Evolutionary conservation across 1,140 invertebrate genomes (phyloP).

Genomic region (Drosophila kohkoa): DNA sequence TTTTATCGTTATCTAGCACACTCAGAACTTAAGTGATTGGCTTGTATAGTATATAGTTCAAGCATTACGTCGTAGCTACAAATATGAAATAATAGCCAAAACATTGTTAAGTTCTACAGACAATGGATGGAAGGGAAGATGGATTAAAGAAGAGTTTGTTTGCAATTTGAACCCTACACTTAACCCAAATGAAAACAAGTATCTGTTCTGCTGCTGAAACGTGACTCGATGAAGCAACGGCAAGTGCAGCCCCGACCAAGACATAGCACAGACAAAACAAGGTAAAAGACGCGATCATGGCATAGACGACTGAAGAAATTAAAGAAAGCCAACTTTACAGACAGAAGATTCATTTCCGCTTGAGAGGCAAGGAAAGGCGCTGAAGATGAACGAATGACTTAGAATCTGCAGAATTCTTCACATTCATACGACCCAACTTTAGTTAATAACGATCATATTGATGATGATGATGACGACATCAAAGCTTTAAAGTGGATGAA

Average conservation of each 20-base stretch:
- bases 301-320: slow-evolving; percentile 21
- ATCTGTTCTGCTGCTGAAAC: slow-evolving; percentile 43
- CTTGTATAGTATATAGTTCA: slow-evolving; percentile 13
- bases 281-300: not conserved
- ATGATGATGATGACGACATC: slow-evolving; percentile 1
- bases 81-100: slow-evolving; percentile 37
- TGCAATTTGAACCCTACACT: slow-evolving; percentile 49
- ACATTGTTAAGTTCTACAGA: slow-evolving; percentile 45
- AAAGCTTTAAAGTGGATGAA: slow-evolving; percentile 26
- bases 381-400: slow-evolving; percentile 76
- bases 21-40: slow-evolving; percentile 5
- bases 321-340: slow-evolving; percentile 43
- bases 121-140: slow-evolving; percentile 2
- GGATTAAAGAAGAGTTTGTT: not conserved
- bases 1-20: not conserved
- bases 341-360: slow-evolving; percentile 66
- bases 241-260: slow-evolving; percentile 48
- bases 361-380: slow-evolving; percentile 61
- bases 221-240: slow-evolving; percentile 48
- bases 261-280: slow-evolving; percentile 28
- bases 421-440: not conserved
- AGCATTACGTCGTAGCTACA: slow-evolving; percentile 27
- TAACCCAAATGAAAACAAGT: slow-evolving; percentile 44
- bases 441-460: not conserved
- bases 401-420: slow-evolving; percentile 52